A percentile compares a stretch with the other conserved stretches of the same genome.
Conservation (phyloP, 2,113 vertebrate genomes). For the Ibidorhyncha struthersii region DNA sequence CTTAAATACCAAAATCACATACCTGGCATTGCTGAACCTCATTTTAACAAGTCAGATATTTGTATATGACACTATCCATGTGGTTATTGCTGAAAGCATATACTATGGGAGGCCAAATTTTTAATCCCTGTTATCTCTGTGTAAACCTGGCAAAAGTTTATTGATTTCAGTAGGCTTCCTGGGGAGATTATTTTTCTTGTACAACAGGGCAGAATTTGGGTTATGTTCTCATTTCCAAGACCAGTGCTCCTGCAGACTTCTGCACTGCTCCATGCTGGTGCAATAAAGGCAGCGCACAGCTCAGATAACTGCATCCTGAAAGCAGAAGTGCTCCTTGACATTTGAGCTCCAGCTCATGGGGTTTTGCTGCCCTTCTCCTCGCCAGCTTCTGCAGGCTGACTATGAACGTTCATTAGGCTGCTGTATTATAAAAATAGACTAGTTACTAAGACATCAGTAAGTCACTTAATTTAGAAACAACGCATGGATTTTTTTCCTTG, state of each 20-base stretch:
- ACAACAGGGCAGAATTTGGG: background rate
- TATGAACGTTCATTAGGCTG: background rate
- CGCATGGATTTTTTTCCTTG: background rate
- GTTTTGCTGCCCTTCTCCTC: background rate
- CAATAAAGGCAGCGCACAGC: background rate
- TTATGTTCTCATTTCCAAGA: background rate
- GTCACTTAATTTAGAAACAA: background rate
- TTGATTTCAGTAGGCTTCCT: background rate
- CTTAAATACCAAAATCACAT: background rate
- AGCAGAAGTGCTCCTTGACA: background rate
- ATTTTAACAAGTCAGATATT: background rate
- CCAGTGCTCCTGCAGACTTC: background rate
- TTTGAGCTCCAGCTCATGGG: background rate
- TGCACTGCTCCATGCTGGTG: background rate
- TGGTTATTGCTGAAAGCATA: background rate
- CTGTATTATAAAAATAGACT: background rate
- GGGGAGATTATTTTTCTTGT: background rate
- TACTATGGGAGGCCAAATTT: background rate
- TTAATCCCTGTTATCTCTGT: background rate
- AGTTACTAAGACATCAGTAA: background rate
- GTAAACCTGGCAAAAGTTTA: background rate
- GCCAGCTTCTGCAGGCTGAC: background rate
- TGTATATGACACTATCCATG: background rate
- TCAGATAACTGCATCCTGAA: fast-evolving
- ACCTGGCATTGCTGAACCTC: background rate